These are phyloP conservation scores for Triplophysa yarkandensis DNA, from an alignment of 2,797 vertebrate genomes.

Conservation along the genomic window DNA sequence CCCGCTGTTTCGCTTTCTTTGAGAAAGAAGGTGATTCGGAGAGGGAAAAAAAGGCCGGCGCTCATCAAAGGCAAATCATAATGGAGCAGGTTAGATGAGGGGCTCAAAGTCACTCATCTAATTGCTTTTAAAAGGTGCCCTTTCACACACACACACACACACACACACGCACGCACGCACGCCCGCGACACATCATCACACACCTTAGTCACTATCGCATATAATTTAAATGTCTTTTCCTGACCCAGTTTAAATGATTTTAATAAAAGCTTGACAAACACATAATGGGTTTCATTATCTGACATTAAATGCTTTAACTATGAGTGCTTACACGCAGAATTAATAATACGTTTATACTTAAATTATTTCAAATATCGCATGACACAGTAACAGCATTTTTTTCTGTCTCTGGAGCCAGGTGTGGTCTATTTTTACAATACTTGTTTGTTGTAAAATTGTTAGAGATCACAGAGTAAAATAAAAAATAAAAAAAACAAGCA, in stretches of 20 bases:
- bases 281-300: conserved; percentile 1
- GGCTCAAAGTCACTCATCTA: conserved; percentile 77
- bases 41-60: conserved; percentile 5
- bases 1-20: conserved; percentile 57
- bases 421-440: neutral
- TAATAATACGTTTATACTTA: neutral
- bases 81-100: conserved; percentile 41
- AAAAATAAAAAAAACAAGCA: no score
- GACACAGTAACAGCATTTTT: no score
- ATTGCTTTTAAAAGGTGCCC: conserved; percentile 79
- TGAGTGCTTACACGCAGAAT: neutral
- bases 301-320: neutral
- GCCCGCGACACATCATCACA: neutral
- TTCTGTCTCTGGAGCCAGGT: neutral
- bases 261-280: conserved; percentile 3
- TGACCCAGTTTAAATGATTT: neutral
- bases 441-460: neutral
- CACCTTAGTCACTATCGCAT: conserved; percentile 38
- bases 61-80: conserved; percentile 32
- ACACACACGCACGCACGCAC: neutral
- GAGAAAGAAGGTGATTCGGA: conserved; percentile 24
- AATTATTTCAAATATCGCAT: neutral
- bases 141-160: conserved; percentile 49
- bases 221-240: conserved; percentile 1
- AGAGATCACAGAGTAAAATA: no score